phyloP scores from a whole-genome alignment of 2,113 vertebrate genomes.

The Alectura lathami region DNA sequence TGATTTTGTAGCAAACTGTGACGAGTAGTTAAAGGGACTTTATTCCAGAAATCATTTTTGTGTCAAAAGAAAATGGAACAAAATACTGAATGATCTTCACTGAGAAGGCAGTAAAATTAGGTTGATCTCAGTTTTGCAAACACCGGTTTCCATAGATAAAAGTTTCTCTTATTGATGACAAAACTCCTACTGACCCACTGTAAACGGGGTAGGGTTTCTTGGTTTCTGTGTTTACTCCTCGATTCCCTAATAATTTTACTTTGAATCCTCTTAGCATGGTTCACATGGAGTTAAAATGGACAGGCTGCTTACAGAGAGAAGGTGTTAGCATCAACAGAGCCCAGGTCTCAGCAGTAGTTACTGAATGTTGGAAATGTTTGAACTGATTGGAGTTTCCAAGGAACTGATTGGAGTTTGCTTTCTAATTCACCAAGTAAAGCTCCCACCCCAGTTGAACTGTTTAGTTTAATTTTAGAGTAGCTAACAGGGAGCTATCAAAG shows the following conservation, averaged over 20 bases:
- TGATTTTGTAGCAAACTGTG: not conserved
- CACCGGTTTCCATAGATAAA: not conserved
- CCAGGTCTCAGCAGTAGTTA: not conserved
- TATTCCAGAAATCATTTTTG: not conserved
- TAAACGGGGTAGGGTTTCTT: not conserved
- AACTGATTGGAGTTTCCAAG: not conserved
- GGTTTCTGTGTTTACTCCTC: not conserved
- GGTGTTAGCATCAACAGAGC: not conserved
- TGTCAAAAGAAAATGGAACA: not conserved
- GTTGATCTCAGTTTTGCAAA: slow-evolving; percentile 12
- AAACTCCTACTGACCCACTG: not conserved
- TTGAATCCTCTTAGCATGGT: not conserved
- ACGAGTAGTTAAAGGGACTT: not conserved
- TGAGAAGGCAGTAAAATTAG: not conserved
- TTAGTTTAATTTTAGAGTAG: not conserved
- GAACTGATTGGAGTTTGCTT: not conserved
- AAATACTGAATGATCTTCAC: not conserved
- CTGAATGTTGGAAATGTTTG: not conserved
- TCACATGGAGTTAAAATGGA: not conserved
- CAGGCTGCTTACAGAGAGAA: not conserved
- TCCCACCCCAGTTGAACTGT: fast-evolving
- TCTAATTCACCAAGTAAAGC: not conserved
- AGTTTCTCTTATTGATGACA: not conserved
- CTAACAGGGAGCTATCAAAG: not conserved
- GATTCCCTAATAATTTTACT: not conserved